Base-by-base conservation (phyloP, 1,140 invertebrate species). In the Vanessa tameamea region DNA sequence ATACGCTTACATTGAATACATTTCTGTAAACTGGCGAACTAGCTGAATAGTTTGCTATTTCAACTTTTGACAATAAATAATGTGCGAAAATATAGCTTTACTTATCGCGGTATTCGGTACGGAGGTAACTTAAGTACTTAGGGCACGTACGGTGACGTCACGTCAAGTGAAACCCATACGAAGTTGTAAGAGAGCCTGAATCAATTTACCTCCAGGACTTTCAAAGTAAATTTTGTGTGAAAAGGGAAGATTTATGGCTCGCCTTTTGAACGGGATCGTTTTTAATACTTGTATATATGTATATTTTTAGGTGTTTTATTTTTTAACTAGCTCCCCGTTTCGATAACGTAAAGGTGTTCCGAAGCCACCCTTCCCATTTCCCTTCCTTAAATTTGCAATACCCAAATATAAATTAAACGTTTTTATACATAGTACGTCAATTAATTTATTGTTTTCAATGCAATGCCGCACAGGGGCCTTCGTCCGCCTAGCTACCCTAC, bases 161-260 rank as follows among this genome's bases (percentile, higher is more conserved):
- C n/a, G 48, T 67, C 65, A 31, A 51, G 65, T 53, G 65, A n/a
- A 2, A 43, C 9, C 37, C 65, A 26, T 23, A 67, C 51, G 47
- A 37, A 66, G 64, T 31, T 31, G 47, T 50, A 51, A 23, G 23
- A 11, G 64, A 51, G 16, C 63, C 63, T 16, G 53, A 68, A 68
- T 68, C 65, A 55, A 68, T 55, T 68, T 57, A 43, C 65, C 16
- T 20, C 50, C 14, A 37, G 47, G 50, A 11, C 23, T 59, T 59
- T 59, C 5, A 12, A 37, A 31, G 57, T 31, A n/a, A 61, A 61
- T 61, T 61, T 37, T 37, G 57, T 61, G 50, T 68, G 66, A 57
- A 47, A 37, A 61, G 37, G 16, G 37, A 47, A 68, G 37, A 68
- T 68, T 68, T 68, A 68, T 57, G 31, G 48, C 66, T 16, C 20